Evolutionary conservation across 2,113 vertebrate species (phyloP), one percentile per base, ranked within the genome.

Genomic region (Heloderma charlesbogerti): DNA sequence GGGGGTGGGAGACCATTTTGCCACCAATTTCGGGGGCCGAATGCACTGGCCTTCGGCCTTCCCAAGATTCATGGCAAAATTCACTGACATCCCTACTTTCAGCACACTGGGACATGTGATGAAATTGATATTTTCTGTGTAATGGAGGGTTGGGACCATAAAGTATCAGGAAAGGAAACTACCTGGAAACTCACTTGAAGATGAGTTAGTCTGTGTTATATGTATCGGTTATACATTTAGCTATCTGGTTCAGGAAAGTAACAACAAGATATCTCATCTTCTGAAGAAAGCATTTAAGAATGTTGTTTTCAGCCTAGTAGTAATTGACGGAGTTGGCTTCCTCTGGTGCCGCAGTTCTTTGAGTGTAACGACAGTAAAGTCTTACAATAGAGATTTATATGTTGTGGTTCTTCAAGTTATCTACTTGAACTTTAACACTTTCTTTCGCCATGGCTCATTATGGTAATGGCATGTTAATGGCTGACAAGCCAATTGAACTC

Each of bases 391-490:
- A 87, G 1, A 78, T 90, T 84, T 63, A 69, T 83, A 20, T 43
- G 20, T 63, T 94, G 60, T 88, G 1, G 1, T 45, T 94, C 57
- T 71, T 77, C 37, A 92, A 79, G 66, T 82, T 4, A 81, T 31
- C 54, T 31, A 48, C 20, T 45, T 89, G 34, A 88, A 66, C 86
- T 93, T 94, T 51, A 31, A 71, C 71, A 85, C 63, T 89, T 92
- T 80, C 63, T 37, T 29, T 84, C 87, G 90, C 90, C 60, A 34
- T 86, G 45, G 92, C 37, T 51, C 80, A 75, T 88, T 80, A 67
- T 60, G 31, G 15, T 88, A 79, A 92, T 34, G 31, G 6, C 25
- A 90, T 18, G 80, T 84, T 25, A 93, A 54, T 83, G 67, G 13
- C 25, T 66, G 67, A 86, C 85, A 90, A 91, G 6, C 0, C 43